Base-by-base conservation (phyloP, 2,113 vertebrate species). In the Zosterops pallidus region DNA sequence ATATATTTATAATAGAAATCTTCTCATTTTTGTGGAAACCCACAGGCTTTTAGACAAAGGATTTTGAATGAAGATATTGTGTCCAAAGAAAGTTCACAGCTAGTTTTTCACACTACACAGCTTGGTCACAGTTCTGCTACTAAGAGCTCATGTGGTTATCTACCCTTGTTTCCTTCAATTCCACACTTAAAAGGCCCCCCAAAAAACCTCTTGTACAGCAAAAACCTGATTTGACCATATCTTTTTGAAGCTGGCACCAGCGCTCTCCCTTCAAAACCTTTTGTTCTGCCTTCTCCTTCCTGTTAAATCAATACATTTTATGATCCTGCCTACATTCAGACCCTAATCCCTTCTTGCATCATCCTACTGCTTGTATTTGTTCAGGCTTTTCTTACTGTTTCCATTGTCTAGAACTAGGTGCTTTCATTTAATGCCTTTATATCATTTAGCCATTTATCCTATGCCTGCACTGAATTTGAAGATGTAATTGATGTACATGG, bases 11-110 rank as follows among this genome's bases (percentile, higher is more conserved):
- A 31, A 20, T 68, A 90, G 67, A 86, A 85, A 65, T 82, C 13
- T 76, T 89, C 35, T 94, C 37, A 88, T 80, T 93, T 93, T 87
- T 88, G 39, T 72, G 47, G 46, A 88, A 88, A 90, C 76, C 67
- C 42, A 74, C 63, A 86, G 71, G 59, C 23, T 90, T 97, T 79
- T 88, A 88, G 55, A 93, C 64, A 94, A 90, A 94, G 37, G 39
- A 79, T 92, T 96, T 92, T 92, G 90, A 94, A 86, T 70, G 4
- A 91, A 75, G 56, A 71, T 33, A 88, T 46, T 77, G 37, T 69
- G 50, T 81, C 68, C 52, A 26, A 90, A 90, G 75, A 69, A 90
- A 88, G 41, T 86, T 93, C 90, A 86, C 46, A 93, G 75, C 1
- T 33, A 55, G 53, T 65, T 90, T 96, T 95, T 94, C 71, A 53